Percentiles rank a stretch among this genome's conserved stretches.
Evolutionary conservation across 2,113 vertebrate genomes (phyloP).

Genomic region (Nicator chloris): DNA sequence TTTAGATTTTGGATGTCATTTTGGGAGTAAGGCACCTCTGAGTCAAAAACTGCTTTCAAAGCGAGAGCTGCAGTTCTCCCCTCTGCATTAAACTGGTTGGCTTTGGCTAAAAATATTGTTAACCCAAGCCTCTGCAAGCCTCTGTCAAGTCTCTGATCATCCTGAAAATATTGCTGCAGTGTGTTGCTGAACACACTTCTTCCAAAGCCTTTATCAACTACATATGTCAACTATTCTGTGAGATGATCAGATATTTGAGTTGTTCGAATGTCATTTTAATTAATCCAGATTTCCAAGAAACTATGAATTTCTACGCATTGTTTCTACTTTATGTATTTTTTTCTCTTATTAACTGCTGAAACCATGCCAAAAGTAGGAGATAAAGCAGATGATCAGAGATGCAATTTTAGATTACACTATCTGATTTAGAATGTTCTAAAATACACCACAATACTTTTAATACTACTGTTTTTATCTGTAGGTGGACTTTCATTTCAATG

Average conservation of each 20-base stretch:
- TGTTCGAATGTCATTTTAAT: neutral
- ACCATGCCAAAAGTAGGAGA: neutral
- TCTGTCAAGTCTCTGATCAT: neutral
- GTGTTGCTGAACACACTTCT: neutral
- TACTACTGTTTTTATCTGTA: neutral
- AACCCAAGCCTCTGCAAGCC: neutral
- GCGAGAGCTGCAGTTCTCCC: neutral
- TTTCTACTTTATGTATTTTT: neutral
- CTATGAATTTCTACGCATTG: neutral
- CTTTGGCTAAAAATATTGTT: neutral
- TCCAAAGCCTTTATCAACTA: neutral
- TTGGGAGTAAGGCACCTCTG: neutral
- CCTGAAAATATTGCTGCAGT: neutral
- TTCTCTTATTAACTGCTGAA: neutral
- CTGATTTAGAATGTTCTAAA: neutral
- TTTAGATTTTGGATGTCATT: neutral
- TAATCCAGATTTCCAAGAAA: neutral
- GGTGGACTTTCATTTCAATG: neutral
- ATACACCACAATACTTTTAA: neutral
- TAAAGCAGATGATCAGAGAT: neutral
- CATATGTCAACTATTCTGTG: neutral
- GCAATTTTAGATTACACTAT: conserved; percentile 23
- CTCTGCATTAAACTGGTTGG: neutral
- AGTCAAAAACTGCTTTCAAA: neutral
- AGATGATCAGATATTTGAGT: neutral